Base-by-base conservation (phyloP, 2,797 vertebrate species). In the Borostomias antarcticus region DNA sequence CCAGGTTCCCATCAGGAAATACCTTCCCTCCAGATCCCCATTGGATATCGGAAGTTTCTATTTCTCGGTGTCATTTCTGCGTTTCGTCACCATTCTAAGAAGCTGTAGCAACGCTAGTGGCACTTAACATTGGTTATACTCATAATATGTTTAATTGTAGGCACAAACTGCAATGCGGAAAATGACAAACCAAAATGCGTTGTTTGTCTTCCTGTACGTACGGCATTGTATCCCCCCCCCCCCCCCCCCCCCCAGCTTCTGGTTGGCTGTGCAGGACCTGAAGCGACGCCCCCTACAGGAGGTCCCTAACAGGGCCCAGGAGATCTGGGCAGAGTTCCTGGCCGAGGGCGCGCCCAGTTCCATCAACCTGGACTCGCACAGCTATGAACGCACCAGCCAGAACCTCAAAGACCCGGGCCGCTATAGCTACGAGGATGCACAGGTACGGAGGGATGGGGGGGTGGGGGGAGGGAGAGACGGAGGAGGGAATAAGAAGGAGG, bases 351-450 rank as follows among this genome's bases (percentile, higher is more conserved):
- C 96, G 2, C 94, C 95, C 68, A 98, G 94, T 80, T 92, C 98
- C 79, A 99, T 99, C 86, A 99, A 99, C 85, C 87, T 99, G 87
- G 98, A 99, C 87, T 99, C 98, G 19, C 96, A 98, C 87, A 99
- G 96, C 88, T 98, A 97, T 15, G 98, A 99, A 76, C 95, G 93
- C 79, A 99, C 98, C 75, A 96, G 95, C 77, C 96, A 98, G 80
- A 99, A 99, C 74, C 93, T 99, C 82, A 97, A 96, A 77, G 98
- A 99, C 73, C 94, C 97, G 0, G 96, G 97, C 26, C 94, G 96
- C 73, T 96, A 99, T 79, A 96, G 95, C 50, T 99, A 96, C 13
- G 96, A 98, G 87, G 96, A 99, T 5, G 97, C 98, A 70, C 98
- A 99, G 96, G 98, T 96, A 88, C 82, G 89, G 57, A 21, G 59